phyloP scores from a whole-genome alignment of 2,888 invertebrate genomes.

The Phengaris arion region DNA sequence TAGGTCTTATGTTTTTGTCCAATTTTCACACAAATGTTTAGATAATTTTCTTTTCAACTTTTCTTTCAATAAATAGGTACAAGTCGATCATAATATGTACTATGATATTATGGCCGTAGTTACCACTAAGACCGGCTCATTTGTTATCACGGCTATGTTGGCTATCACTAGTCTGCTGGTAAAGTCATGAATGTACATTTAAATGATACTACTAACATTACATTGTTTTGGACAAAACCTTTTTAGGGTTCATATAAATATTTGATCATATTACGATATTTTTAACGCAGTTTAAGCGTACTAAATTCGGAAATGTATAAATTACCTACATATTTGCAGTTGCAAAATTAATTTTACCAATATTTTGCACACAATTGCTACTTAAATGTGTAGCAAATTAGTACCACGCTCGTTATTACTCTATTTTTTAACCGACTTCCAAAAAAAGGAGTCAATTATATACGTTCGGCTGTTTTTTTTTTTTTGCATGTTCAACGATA shows the following conservation, averaged over 20 bases:
- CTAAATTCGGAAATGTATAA: too few relatives aligned
- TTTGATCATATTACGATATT: neutral
- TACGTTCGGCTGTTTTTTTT: too few relatives aligned
- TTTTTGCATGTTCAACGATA: too few relatives aligned
- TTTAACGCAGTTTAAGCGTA: neutral
- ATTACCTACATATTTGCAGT: neutral
- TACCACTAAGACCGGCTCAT: neutral
- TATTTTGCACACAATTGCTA: neutral
- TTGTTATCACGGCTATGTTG: neutral
- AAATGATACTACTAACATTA: neutral
- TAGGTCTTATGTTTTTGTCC: too few relatives aligned
- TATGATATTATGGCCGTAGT: neutral
- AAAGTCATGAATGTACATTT: neutral
- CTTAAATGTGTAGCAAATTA: neutral
- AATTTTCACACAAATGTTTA: too few relatives aligned
- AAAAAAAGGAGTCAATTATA: too few relatives aligned
- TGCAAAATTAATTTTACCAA: too few relatives aligned
- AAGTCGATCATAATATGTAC: too few relatives aligned
- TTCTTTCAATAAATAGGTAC: too few relatives aligned
- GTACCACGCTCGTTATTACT: too few relatives aligned
- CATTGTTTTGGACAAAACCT: neutral
- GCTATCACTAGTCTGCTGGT: neutral
- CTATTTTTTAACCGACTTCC: too few relatives aligned
- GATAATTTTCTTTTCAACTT: too few relatives aligned
- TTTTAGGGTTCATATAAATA: neutral